Percentiles rank a stretch among this genome's conserved stretches.
phyloP scores from a whole-genome alignment of 53 echinoderm and acorn worm species.

The Paracentrotus lividus region DNA sequence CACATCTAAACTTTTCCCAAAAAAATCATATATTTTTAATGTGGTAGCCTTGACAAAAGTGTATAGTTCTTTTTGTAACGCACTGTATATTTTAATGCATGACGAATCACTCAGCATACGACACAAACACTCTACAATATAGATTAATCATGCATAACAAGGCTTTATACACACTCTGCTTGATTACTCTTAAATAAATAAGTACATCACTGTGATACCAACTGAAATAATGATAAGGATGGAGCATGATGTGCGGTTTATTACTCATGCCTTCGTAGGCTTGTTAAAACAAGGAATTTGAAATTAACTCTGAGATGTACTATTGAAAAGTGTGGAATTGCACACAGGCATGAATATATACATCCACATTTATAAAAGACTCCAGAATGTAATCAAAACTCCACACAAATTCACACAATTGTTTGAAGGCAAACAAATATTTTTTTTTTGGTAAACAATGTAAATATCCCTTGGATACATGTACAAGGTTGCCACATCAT shows the following conservation, averaged over 20 bases:
- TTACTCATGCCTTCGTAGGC: background rate
- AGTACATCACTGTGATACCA: background rate
- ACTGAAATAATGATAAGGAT: background rate
- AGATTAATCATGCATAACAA: conserved; percentile 11
- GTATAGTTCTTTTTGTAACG: too few species aligned
- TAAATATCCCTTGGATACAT: background rate
- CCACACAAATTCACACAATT: background rate
- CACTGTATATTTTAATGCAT: too few species aligned
- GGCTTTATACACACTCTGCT: background rate
- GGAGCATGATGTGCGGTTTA: background rate
- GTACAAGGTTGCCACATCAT: too few species aligned
- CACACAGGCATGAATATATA: background rate
- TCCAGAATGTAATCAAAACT: background rate
- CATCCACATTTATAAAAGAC: background rate
- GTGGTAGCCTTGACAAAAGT: too few species aligned
- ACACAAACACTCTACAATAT: background rate
- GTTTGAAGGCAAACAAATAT: background rate
- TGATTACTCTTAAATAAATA: background rate
- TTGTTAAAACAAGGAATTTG: background rate
- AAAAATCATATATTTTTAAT: too few species aligned
- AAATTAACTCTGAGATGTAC: background rate
- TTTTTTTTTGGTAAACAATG: background rate
- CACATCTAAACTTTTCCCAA: too few species aligned
- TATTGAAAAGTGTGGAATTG: background rate
- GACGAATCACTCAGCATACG: too few species aligned